phyloP scores from a whole-genome alignment of 2,888 invertebrate species.

The Epistrophe grossulariae region DNA sequence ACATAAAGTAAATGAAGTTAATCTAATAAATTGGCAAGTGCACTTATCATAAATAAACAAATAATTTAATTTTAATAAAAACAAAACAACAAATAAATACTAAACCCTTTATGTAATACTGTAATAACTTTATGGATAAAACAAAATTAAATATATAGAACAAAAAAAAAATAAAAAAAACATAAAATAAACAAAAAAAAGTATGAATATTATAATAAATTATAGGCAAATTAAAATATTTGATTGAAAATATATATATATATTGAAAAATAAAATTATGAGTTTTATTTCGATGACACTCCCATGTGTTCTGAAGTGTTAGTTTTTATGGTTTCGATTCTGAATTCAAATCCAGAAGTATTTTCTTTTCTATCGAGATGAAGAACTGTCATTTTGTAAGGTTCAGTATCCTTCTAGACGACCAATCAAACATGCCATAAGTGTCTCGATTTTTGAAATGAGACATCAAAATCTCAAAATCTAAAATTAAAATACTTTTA shows the following conservation, averaged over 20 bases:
- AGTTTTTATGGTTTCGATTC: too few species aligned
- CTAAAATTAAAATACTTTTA: too few species aligned
- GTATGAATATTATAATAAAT: slow-evolving; percentile 62
- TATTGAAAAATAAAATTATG: background rate
- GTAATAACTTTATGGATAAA: slow-evolving; percentile 62
- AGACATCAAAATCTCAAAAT: too few species aligned
- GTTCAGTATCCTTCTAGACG: too few species aligned
- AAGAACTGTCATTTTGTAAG: too few species aligned
- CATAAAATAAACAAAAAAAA: slow-evolving; percentile 28
- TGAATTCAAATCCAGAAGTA: too few species aligned
- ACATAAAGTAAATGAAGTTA: slow-evolving; percentile 43
- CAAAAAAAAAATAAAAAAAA: slow-evolving; percentile 46
- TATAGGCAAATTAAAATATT: slow-evolving; percentile 74
- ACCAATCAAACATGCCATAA: too few species aligned
- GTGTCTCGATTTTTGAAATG: too few species aligned
- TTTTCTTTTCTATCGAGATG: too few species aligned
- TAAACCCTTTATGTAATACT: slow-evolving; percentile 62
- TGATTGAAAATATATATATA: slow-evolving; percentile 70
- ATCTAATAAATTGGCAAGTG: slow-evolving; percentile 82
- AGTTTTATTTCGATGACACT: slow-evolving; percentile 39
- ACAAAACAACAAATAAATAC: slow-evolving; percentile 37
- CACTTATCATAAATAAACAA: slow-evolving; percentile 81
- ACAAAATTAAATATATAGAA: slow-evolving; percentile 52
- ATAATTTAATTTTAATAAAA: slow-evolving; percentile 32
- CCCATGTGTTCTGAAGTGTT: background rate